Base-by-base conservation (phyloP, 2,113 vertebrate genomes). In the Paramisgurnus dabryanus region DNA sequence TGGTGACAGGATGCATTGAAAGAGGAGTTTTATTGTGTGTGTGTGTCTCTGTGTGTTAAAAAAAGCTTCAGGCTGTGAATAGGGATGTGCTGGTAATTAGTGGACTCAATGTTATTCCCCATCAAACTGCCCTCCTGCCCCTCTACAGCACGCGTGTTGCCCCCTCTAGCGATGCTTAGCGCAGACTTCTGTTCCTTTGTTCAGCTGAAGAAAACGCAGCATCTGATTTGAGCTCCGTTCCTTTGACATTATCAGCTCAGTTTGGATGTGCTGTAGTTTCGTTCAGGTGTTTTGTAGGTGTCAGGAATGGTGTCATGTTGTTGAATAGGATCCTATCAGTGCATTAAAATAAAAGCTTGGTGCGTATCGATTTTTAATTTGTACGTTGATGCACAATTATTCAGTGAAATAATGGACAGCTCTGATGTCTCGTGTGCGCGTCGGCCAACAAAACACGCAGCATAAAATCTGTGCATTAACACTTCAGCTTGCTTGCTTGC, bases 151-250 rank as follows among this genome's bases (percentile, higher is more conserved):
- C 86, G 88, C 85, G 80, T 89, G 89, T 81, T 87, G 93, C 93
- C 89, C 93, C 92, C 91, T 91, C 93, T 92, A 93, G 93, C 91
- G 91, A 91, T 88, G 83, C 81, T 58, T 82, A 63, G 11, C 67
- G 55, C 83, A 53, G 58, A 67, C 58, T 53, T 65, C 12, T 10
- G 74, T 80, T 87, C 89, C 88, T 86, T 92, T 91, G 91, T 93
- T 91, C 87, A 76, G 73, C 63, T 82, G 78, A 64, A 76, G 71
- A 83, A 64, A 78, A 71, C 45, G 60, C 39, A 15, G 63, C 67
- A 57, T 34, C 39, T 61, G 34, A 40, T n/a, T 47, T 27, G 9
- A 5, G 6, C 60, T 11, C 34, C 34, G 40, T 60, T 55, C 63
- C 5, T 5, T 53, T 63, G 5, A 53, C 12, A 15, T 34, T 17